Evolutionary conservation across 2,888 invertebrate genomes (phyloP).

Genomic region (Leucania comma): DNA sequence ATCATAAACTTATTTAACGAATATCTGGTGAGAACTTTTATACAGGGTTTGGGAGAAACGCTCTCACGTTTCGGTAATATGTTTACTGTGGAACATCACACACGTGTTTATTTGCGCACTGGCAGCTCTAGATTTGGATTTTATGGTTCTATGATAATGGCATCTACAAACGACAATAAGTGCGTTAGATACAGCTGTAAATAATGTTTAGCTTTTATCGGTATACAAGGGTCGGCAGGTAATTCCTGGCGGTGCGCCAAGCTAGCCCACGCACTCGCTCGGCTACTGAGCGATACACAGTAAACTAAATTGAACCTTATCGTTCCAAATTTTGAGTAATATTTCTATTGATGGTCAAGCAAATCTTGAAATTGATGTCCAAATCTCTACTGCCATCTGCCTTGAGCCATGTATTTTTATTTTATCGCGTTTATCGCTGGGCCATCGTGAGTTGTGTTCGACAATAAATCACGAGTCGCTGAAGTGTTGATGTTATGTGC

Average conservation of each 20-base stretch:
- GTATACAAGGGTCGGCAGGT: constrained; percentile 88
- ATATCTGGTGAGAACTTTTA: constrained; percentile 30
- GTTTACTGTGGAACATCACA: constrained; percentile 42
- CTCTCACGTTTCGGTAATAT: constrained; percentile 30
- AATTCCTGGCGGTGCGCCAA: constrained; percentile 84
- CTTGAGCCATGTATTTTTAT: constrained; percentile 84
- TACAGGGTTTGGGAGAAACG: constrained; percentile 25
- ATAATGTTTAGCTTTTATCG: constrained; percentile 87
- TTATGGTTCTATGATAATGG: constrained; percentile 69
- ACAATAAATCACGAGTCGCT: constrained; percentile 70
- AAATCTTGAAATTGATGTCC: constrained; percentile 84
- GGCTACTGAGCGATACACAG: constrained; percentile 68
- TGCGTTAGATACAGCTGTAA: constrained; percentile 81
- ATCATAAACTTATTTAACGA: constrained; percentile 34
- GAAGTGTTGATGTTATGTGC: constrained; percentile 69
- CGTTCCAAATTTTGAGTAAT: constrained; percentile 59
- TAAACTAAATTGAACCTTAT: constrained; percentile 69
- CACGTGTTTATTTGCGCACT: constrained; percentile 63
- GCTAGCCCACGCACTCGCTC: constrained; percentile 82
- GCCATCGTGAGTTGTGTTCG: constrained; percentile 74
- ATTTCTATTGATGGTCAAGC: constrained; percentile 59
- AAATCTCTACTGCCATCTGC: constrained; percentile 85
- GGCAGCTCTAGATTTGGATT: constrained; percentile 56
- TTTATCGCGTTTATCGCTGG: constrained; percentile 78
- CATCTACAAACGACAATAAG: constrained; percentile 77